Evolutionary conservation across 2,797 vertebrate species (phyloP).

Genomic region (Octomys mimax): DNA sequence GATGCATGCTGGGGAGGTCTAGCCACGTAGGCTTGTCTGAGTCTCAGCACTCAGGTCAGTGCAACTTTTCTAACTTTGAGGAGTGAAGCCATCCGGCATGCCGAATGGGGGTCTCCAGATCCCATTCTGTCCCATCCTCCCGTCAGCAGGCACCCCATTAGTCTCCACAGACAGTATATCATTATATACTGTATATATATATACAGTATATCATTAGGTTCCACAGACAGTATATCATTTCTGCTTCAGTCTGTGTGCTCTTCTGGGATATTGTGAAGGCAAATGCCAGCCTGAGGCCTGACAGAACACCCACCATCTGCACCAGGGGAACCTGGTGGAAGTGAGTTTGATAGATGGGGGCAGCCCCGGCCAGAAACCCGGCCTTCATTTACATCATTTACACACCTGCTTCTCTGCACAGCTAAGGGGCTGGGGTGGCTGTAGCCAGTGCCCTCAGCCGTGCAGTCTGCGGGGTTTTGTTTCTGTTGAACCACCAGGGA

Average conservation of each 20-base stretch:
- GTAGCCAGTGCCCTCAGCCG: accelerated
- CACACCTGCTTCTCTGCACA: background rate
- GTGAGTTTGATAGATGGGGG: background rate
- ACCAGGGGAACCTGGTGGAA: background rate
- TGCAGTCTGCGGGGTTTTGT: background rate
- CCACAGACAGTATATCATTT: background rate
- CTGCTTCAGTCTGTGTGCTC: background rate
- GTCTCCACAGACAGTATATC: background rate
- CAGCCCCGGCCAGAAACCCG: background rate
- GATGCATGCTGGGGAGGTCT: accelerated
- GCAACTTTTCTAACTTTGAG: background rate
- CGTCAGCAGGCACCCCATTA: background rate
- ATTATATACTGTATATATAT: no score
- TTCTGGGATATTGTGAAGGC: background rate
- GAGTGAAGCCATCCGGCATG: background rate
- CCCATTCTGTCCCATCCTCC: background rate
- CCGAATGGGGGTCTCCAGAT: background rate
- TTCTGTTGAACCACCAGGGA: background rate
- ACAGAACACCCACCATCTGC: background rate
- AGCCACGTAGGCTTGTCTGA: background rate
- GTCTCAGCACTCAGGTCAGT: background rate
- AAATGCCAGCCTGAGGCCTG: accelerated
- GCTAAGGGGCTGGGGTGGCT: background rate
- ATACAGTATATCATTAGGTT: no score
- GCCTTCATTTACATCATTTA: background rate